phyloP scores from a whole-genome alignment of 2,888 invertebrate genomes.

The Amblyjoppa fuscipennis region DNA sequence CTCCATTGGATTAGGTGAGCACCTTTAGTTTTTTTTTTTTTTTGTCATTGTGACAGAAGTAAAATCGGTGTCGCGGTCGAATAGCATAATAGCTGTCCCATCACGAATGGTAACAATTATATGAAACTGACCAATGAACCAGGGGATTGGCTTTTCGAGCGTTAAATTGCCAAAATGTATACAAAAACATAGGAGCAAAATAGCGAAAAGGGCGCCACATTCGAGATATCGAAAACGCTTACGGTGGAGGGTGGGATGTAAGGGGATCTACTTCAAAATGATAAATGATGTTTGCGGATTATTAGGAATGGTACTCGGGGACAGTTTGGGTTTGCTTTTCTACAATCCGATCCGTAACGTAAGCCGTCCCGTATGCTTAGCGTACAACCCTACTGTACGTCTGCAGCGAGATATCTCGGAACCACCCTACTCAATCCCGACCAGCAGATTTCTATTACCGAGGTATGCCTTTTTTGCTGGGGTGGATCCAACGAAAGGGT shows the following conservation, averaged over 20 bases:
- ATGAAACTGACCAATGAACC: background rate
- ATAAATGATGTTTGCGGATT: conserved; percentile 84
- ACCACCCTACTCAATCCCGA: conserved; percentile 19
- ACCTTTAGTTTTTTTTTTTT: background rate
- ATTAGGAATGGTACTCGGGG: conserved; percentile 73
- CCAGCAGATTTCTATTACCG: conserved; percentile 57
- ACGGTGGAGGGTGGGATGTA: background rate
- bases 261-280: conserved; percentile 73
- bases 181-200: background rate
- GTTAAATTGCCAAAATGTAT: conserved; percentile 11
- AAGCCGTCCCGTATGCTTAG: conserved; percentile 72
- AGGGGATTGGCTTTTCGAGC: background rate
- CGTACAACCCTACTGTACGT: conserved; percentile 32
- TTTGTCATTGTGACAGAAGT: background rate
- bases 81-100: background rate
- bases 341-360: conserved; percentile 72
- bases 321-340: conserved; percentile 77
- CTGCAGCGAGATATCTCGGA: conserved; percentile 11
- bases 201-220: background rate
- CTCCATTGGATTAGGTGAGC: background rate
- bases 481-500: background rate
- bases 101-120: background rate
- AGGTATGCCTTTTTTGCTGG: background rate
- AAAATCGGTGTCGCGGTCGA: background rate
- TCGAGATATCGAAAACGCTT: conserved; percentile 7